Conservation (phyloP, 2,797 vertebrate genomes). For the Gadopsis marmoratus region DNA sequence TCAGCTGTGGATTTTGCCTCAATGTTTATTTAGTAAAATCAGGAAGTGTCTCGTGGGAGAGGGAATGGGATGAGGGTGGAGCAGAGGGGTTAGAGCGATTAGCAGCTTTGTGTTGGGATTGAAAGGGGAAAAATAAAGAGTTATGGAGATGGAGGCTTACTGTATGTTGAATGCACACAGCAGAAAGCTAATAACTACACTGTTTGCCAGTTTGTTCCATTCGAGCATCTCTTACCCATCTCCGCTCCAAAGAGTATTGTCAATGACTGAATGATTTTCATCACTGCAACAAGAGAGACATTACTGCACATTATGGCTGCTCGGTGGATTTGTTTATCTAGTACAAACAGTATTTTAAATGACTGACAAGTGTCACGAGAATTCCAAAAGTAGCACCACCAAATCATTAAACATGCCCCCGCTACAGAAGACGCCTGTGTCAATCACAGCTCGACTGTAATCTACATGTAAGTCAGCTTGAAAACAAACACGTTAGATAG, state of each 20-base stretch:
- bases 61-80: conserved; percentile 59
- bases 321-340: conserved; percentile 32
- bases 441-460: conserved; percentile 66
- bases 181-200: conserved; percentile 31
- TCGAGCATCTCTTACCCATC: conserved; percentile 22
- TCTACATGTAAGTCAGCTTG: conserved; percentile 68
- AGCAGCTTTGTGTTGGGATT: conserved; percentile 65
- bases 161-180: conserved; percentile 36
- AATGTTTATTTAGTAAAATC: conserved; percentile 67
- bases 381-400: conserved; percentile 36
- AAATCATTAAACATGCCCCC: conserved; percentile 35
- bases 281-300: conserved; percentile 33
- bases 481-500: conserved; percentile 60
- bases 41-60: conserved; percentile 51
- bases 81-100: conserved; percentile 60
- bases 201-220: conserved; percentile 23
- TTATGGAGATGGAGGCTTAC: conserved; percentile 54
- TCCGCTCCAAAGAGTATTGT: conserved; percentile 34
- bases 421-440: conserved; percentile 45
- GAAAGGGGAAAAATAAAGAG: conserved; percentile 32
- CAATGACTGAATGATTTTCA: conserved; percentile 38
- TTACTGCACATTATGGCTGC: conserved; percentile 41
- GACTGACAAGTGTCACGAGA: conserved; percentile 67
- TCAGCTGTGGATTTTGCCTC: conserved; percentile 50
- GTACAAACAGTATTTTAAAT: conserved; percentile 41